Evolutionary conservation across 2,888 invertebrate genomes (phyloP), one percentile per base, ranked within the genome.

Genomic region (Steromphala cineraria): DNA sequence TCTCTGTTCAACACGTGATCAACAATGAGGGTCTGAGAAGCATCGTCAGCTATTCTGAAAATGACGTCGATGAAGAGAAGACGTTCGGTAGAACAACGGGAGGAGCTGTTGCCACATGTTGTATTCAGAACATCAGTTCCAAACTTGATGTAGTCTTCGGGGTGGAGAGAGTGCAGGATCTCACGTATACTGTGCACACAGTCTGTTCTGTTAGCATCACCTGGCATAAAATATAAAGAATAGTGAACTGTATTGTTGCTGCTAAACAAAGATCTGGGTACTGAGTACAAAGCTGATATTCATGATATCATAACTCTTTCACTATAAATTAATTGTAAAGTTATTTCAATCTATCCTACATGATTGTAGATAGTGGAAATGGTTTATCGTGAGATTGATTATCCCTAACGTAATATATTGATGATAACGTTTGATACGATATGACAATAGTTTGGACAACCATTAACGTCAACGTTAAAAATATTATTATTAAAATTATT

Each of bases 11-110:
- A 76, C 13, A 89, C 82, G 36, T 84, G 78, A 28, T 83, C 76
- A 17, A 87, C 53, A 1, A 89, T 53, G 75, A 89, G 40, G n/a
- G 80, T 13, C 76, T 89, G 89, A 10, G 89, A 83, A 13, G 80
- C 80, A 1, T 77, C 67, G 71, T 85, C 86, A 31, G 86, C 87
- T 36, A 85, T 79, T 19, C 83, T 53, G 10, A 85, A 85, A 17
- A 89, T 67, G 15, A 89, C 75, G 74, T 89, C 89, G 15, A 88
- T 84, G 24, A 87, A 84, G 40, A 89, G 81, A 24, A 83, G 83
- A 17, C 85, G 80, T 52, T 85, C 84, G 24, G 85, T 85, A 5
- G 62, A 55, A 75, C 89, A 89, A 0, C 80, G 17, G 1, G 83
- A 81, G 46, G 85, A 81, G 53, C 84, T 83, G 1, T 21, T 75